phyloP scores from a whole-genome alignment of 2,113 vertebrate species.

The Misgurnus mizolepis region DNA sequence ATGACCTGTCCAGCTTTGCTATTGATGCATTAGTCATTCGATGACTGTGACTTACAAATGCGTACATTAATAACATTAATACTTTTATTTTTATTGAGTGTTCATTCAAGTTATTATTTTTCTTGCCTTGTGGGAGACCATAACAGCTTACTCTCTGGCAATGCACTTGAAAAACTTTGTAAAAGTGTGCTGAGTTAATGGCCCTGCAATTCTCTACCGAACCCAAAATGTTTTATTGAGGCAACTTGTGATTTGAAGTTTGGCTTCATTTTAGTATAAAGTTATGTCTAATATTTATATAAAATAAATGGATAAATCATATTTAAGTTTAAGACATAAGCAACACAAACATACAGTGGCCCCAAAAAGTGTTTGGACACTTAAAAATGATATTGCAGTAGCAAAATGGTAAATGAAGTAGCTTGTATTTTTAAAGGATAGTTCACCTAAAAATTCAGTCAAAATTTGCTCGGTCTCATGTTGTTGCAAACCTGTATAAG shows the following conservation, averaged over 20 bases:
- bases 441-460: too few relatives aligned
- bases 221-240: slow-evolving; percentile 3
- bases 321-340: background rate
- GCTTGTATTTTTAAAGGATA: too few relatives aligned
- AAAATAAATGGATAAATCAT: slow-evolving; percentile 18
- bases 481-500: too few relatives aligned
- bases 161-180: slow-evolving; percentile 4
- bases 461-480: too few relatives aligned
- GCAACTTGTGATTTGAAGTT: slow-evolving; percentile 12
- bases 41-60: slow-evolving; percentile 45
- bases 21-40: slow-evolving; percentile 45
- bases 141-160: slow-evolving; percentile 18
- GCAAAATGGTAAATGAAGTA: too few relatives aligned
- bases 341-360: background rate
- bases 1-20: background rate
- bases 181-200: slow-evolving; percentile 40
- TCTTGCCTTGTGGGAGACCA: slow-evolving; percentile 26
- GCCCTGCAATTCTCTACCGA: background rate
- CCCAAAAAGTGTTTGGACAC: too few relatives aligned
- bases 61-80: slow-evolving; percentile 35
- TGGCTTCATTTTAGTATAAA: background rate
- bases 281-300: background rate
- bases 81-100: slow-evolving; percentile 29
- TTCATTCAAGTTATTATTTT: slow-evolving; percentile 30
- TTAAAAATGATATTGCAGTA: too few relatives aligned